Conservation (phyloP, 2,797 vertebrate species). For the Crocidura indochinensis region DNA sequence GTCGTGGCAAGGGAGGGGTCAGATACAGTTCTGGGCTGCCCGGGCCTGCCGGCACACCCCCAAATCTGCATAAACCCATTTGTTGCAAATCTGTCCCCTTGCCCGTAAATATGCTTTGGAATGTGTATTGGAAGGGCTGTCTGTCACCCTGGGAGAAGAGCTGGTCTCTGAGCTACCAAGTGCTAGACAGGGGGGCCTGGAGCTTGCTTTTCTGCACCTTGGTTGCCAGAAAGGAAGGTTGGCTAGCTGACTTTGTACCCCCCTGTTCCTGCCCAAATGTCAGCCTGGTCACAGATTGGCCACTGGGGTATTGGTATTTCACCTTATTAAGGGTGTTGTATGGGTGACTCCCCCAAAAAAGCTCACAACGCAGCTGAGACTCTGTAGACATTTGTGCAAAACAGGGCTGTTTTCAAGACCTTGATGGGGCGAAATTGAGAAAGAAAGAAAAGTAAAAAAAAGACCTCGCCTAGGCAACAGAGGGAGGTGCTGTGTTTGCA, state of each 20-base stretch:
- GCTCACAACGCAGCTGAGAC: slow-evolving; percentile 22
- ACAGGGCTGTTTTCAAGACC: slow-evolving; percentile 72
- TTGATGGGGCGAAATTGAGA: slow-evolving; percentile 69
- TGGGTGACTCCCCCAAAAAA: slow-evolving; percentile 51
- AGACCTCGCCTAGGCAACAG: neutral
- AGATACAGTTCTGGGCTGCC: slow-evolving; percentile 54
- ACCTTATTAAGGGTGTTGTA: slow-evolving; percentile 86
- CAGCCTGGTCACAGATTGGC: slow-evolving; percentile 88
- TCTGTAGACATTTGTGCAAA: slow-evolving; percentile 44
- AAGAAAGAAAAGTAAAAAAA: slow-evolving; percentile 14
- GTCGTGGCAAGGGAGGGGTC: neutral
- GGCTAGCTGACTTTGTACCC: slow-evolving; percentile 84
- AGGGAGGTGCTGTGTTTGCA: slow-evolving; percentile 60
- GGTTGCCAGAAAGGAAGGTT: slow-evolving; percentile 58
- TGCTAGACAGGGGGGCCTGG: slow-evolving; percentile 89
- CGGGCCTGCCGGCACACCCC: slow-evolving; percentile 64
- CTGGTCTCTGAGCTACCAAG: slow-evolving; percentile 80
- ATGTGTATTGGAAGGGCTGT: slow-evolving; percentile 88
- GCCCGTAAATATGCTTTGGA: slow-evolving; percentile 84
- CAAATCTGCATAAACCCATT: slow-evolving; percentile 88
- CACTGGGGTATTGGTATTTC: slow-evolving; percentile 83
- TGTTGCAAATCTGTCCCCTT: slow-evolving; percentile 86
- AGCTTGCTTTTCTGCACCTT: slow-evolving; percentile 90
- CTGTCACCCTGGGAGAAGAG: slow-evolving; percentile 78
- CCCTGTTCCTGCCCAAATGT: slow-evolving; percentile 87